Base-by-base conservation (phyloP, 2,797 vertebrate genomes). In the Brachymystax lenok region DNA sequence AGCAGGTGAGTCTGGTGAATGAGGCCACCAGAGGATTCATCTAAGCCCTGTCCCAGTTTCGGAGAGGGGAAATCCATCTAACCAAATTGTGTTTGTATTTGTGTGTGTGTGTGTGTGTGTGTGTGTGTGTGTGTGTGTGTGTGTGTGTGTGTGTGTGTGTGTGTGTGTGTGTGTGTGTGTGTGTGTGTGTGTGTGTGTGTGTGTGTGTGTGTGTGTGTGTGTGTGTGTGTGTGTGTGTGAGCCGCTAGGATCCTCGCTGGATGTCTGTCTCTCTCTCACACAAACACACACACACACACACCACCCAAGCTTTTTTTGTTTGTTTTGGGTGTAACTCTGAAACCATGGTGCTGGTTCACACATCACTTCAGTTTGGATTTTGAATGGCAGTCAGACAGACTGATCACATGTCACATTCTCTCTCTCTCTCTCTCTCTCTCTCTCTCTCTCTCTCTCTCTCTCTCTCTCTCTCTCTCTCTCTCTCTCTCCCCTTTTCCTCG, bases 271-370 rank as follows among this genome's bases (percentile, higher is more conserved):
- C 63, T 54, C 13, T 72, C 74, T 35, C 67, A 76, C 67, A 74
- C 72, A 24, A 77, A 77, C 76, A 81, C 75, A 82, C 80, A 77
- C 76, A 81, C 75, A 82, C 80, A 78, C 76, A 64, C 68, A 73
- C 80, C 84, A 83, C 85, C 86, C 84, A 82, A 79, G 79, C 77
- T 80, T 77, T 83, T 71, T 86, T 92, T 95, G 89, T 94, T 95
- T 95, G 92, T 92, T 93, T 93, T 91, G 92, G 92, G 92, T 88
- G 92, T 91, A 88, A 88, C 92, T 73, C 71, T 86, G 93, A 94
- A 94, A 93, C 94, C 93, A 94, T 94, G 93, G 93, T 85, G 89
- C 89, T 66, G 76, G 80, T 82, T 87, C 89, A 89, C 88, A 91
- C 86, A 85, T 88, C 82, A 81, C 85, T 80, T 84, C 79, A 86